Evolutionary conservation across 2,888 invertebrate genomes (phyloP).

Genomic region (Drosophila rubida): DNA sequence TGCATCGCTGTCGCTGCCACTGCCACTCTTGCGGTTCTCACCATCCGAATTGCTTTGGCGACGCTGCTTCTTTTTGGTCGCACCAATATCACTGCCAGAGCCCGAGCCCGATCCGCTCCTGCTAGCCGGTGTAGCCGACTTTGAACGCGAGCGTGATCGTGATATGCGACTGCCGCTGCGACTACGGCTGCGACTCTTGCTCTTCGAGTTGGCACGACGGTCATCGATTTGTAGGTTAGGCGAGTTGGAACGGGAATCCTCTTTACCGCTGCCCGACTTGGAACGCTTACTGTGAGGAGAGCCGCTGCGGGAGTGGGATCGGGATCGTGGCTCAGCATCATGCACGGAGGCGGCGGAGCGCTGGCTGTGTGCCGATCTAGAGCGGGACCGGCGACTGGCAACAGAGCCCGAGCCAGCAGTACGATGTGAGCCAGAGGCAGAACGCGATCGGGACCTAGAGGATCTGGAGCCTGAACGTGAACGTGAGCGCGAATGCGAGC

Average conservation of each 20-base stretch:
- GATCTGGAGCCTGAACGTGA: constrained; percentile 43
- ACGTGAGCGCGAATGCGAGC: constrained; percentile 77
- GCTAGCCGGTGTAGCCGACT: constrained; percentile 61
- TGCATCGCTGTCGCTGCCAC: constrained; percentile 77
- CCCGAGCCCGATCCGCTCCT: constrained; percentile 79
- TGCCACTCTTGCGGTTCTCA: constrained; percentile 70
- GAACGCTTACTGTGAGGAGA: constrained; percentile 65
- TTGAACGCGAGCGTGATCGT: constrained; percentile 66
- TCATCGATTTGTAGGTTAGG: constrained; percentile 86
- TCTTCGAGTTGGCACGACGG: constrained; percentile 82
- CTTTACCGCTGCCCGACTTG: constrained; percentile 70
- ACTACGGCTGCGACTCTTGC: constrained; percentile 65
- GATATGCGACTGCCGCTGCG: constrained; percentile 76
- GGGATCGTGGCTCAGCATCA: constrained; percentile 37
- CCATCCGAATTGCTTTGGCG: constrained; percentile 86
- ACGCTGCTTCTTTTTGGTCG: constrained; percentile 81
- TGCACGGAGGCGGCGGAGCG: constrained; percentile 60
- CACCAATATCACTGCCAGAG: constrained; percentile 82
- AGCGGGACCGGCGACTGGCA: constrained; percentile 49
- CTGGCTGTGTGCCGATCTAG: constrained; percentile 45
- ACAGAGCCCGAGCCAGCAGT: constrained; percentile 65
- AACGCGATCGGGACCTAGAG: constrained; percentile 57
- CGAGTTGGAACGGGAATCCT: constrained; percentile 86
- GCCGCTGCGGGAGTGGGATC: constrained; percentile 64
- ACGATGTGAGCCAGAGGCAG: constrained; percentile 63